These are phyloP conservation scores for Phrynocephalus guinanensis DNA, from an alignment of 2,797 vertebrate species.

Conservation along the genomic window DNA sequence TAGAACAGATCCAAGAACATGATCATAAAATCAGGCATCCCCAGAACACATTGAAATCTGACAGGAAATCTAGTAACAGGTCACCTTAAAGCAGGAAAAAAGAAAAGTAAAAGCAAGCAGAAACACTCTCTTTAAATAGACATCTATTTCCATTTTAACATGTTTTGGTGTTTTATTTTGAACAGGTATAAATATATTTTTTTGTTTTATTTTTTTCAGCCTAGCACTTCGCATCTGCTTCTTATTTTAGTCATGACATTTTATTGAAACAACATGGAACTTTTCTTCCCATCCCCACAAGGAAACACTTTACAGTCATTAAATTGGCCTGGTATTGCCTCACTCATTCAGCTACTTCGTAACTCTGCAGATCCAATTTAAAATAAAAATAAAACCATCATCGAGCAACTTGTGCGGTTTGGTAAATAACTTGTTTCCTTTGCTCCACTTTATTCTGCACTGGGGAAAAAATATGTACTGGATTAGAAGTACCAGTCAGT, in stretches of 20 bases:
- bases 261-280: conserved; percentile 8
- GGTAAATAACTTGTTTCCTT: conserved; percentile 29
- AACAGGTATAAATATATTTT: not conserved
- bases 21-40: not conserved
- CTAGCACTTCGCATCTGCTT: not conserved
- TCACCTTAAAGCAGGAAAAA: not conserved
- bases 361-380: not conserved
- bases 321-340: not conserved
- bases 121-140: not conserved
- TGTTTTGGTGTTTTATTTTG: conserved; percentile 2
- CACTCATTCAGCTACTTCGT: conserved; percentile 5
- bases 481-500: conserved; percentile 19
- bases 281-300: not conserved
- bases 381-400: conserved; percentile 24
- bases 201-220: not conserved
- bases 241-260: conserved; percentile 1
- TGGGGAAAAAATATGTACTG: not conserved
- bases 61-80: not conserved
- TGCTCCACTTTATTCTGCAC: conserved; percentile 9
- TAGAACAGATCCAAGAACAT: too few relatives aligned
- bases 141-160: not conserved
- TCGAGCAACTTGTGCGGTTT: conserved; percentile 6
- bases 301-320: not conserved
- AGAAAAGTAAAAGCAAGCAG: not conserved
- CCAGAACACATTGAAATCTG: not conserved